These are phyloP conservation scores for Palythoa caribaeorum DNA, from an alignment of 92 coral and sea anemone genomes.

Conservation along the genomic window DNA sequence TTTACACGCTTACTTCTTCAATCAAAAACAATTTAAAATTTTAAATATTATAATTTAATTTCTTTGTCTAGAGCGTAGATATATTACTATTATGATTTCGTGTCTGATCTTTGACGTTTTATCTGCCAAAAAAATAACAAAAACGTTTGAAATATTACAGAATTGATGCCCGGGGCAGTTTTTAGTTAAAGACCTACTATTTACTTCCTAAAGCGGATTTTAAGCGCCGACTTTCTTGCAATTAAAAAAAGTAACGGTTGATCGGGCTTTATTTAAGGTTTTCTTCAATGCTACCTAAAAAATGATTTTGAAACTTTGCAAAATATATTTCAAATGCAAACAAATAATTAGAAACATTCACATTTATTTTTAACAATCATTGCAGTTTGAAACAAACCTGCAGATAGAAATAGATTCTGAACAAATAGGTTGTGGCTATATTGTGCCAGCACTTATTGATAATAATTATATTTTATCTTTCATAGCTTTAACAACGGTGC, in stretches of 20 bases:
- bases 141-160: background rate
- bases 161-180: background rate
- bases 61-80: background rate
- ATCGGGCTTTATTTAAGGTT: background rate
- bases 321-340: background rate
- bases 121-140: background rate
- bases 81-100: background rate
- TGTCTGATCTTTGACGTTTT: slow-evolving; percentile 6
- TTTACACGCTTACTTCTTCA: background rate
- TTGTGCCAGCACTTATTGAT: too few species aligned
- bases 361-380: too few species aligned
- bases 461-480: too few species aligned
- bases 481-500: too few species aligned
- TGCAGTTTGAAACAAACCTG: too few species aligned
- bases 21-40: background rate
- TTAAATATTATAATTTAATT: background rate
- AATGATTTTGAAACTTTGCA: background rate
- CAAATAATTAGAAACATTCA: too few species aligned
- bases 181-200: background rate
- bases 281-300: too few species aligned
- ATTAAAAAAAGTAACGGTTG: slow-evolving; percentile 14
- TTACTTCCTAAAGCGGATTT: slow-evolving; percentile 16
- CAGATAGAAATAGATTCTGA: too few species aligned
- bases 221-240: slow-evolving; percentile 8
- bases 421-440: too few species aligned